Evolutionary conservation across 2,113 vertebrate species (phyloP).

Genomic region (Xiphophorus maculatus): DNA sequence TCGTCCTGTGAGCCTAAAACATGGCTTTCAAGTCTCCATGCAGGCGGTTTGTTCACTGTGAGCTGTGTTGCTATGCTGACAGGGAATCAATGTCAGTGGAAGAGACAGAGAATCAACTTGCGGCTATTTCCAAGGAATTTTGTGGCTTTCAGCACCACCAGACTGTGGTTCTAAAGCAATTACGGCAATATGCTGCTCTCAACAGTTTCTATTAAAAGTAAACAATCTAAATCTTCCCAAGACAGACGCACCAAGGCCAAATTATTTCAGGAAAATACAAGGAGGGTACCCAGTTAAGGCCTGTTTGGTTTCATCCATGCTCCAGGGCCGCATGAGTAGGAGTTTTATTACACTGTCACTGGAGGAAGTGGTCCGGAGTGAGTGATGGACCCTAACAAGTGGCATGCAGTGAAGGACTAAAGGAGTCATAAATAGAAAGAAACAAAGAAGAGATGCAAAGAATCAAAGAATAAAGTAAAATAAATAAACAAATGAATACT

Average conservation of each 20-base stretch:
- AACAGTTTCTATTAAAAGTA: background rate
- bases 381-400: background rate
- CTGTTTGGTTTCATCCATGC: background rate
- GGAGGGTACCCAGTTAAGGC: background rate
- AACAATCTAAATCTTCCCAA: background rate
- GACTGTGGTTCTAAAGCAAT: conserved; percentile 4
- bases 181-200: background rate
- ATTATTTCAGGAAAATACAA: background rate
- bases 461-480: background rate
- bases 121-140: background rate
- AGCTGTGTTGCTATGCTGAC: conserved; percentile 9
- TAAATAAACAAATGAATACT: too few species aligned
- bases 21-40: conserved; percentile 37
- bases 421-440: background rate
- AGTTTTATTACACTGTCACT: background rate
- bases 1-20: conserved; percentile 25
- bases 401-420: background rate
- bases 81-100: background rate
- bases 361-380: background rate
- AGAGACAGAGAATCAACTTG: background rate
- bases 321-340: background rate
- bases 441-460: background rate
- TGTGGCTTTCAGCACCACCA: background rate
- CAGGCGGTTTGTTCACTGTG: background rate
- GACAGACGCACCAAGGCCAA: conserved; percentile 12